Conservation (phyloP, 2,113 vertebrate species). For the Odocoileus virginianus region DNA sequence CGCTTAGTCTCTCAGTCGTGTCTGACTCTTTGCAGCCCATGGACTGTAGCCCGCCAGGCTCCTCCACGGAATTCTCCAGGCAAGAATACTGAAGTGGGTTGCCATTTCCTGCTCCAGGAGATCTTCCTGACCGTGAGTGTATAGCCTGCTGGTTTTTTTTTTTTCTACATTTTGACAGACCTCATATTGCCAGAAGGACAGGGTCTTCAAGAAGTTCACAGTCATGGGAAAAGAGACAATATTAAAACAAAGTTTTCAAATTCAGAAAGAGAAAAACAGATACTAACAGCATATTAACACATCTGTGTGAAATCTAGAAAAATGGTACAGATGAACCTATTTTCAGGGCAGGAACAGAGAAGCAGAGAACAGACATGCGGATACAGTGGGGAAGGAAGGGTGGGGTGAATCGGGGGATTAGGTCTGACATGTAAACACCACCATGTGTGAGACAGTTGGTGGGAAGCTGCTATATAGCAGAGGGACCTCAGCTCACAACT, state of each 20-base stretch:
- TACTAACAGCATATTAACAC: neutral
- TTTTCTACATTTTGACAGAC: neutral
- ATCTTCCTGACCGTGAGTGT: neutral
- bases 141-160: neutral
- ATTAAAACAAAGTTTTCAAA: neutral
- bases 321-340: neutral
- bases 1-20: neutral
- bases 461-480: neutral
- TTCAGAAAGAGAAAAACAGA: neutral
- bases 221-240: neutral
- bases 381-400: neutral
- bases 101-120: neutral
- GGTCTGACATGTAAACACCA: neutral
- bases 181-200: neutral
- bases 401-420: neutral
- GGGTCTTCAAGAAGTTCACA: neutral
- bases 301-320: neutral
- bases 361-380: neutral
- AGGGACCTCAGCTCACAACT: neutral
- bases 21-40: neutral
- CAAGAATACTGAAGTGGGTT: neutral
- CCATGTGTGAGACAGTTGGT: fast-evolving
- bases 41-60: neutral
- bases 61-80: neutral
- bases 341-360: neutral